Conservation (phyloP, 2,888 invertebrate species). For the Clitarchus hookeri region DNA sequence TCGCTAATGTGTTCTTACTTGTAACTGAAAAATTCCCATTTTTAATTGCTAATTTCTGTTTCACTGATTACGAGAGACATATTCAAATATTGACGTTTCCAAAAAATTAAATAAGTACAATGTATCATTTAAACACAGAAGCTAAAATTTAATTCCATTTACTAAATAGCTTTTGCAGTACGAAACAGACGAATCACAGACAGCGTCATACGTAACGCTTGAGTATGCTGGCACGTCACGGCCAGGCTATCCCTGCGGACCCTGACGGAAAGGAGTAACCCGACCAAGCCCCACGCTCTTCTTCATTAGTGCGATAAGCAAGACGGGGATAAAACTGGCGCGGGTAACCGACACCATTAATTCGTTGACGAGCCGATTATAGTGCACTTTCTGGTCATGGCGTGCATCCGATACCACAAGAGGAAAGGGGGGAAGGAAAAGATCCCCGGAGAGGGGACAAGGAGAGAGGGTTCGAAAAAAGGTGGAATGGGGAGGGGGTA, state of each 20-base stretch:
- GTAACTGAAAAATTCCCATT: too few species aligned
- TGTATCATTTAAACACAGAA: too few species aligned
- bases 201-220: too few species aligned
- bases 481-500: not conserved
- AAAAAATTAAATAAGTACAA: too few species aligned
- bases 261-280: not conserved
- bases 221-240: not conserved
- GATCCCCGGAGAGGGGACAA: not conserved
- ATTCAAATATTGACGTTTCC: too few species aligned
- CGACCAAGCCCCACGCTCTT: not conserved
- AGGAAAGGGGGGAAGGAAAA: not conserved
- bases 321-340: not conserved
- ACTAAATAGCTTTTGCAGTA: too few species aligned
- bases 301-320: not conserved
- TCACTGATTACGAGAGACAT: too few species aligned
- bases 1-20: too few species aligned
- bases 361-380: conserved; percentile 20
- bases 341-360: conserved; percentile 14
- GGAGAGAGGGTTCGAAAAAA: not conserved
- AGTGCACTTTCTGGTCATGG: conserved; percentile 25
- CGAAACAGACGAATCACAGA: too few species aligned
- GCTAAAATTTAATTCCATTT: too few species aligned
- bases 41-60: too few species aligned
- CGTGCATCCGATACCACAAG: conserved; percentile 14
- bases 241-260: not conserved